Conservation (phyloP, 2,888 invertebrate species). For the Coenonympha arcania region DNA sequence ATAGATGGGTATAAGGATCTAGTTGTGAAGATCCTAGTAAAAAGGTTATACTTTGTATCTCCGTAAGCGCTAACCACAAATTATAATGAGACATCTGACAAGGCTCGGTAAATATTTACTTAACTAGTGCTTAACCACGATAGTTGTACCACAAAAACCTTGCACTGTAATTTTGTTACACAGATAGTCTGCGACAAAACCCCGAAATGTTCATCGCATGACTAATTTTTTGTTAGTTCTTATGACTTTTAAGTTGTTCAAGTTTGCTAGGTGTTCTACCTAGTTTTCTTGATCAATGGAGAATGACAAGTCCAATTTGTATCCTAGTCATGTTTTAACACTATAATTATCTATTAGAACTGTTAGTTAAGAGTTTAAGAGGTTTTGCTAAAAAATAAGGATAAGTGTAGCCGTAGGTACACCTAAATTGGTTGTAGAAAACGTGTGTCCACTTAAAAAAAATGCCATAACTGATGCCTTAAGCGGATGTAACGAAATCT, state of each 20-base stretch:
- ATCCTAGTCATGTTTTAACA: too few species aligned
- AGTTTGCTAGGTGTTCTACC: neutral
- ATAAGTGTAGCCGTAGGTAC: too few species aligned
- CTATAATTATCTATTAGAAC: too few species aligned
- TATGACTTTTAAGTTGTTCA: too few species aligned
- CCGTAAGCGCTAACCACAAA: neutral
- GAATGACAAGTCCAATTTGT: too few species aligned
- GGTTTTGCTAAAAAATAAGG: too few species aligned
- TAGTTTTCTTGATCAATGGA: too few species aligned
- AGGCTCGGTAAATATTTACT: neutral
- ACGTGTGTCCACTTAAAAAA: neutral
- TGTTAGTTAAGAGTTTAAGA: too few species aligned
- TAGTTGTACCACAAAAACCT: neutral
- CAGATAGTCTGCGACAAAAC: too few species aligned
- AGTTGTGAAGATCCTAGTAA: neutral
- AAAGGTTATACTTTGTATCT: neutral
- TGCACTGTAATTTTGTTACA: neutral
- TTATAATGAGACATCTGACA: neutral
- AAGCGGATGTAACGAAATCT: conserved; percentile 50
- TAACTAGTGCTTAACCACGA: neutral
- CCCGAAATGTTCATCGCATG: neutral
- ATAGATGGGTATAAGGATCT: too few species aligned
- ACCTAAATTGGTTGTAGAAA: too few species aligned
- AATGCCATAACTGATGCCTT: neutral
- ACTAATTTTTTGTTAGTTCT: neutral